A percentile compares a stretch with the other conserved stretches of the same genome.
Evolutionary conservation across 2,113 vertebrate genomes (phyloP).

Genomic region (Passer domesticus): DNA sequence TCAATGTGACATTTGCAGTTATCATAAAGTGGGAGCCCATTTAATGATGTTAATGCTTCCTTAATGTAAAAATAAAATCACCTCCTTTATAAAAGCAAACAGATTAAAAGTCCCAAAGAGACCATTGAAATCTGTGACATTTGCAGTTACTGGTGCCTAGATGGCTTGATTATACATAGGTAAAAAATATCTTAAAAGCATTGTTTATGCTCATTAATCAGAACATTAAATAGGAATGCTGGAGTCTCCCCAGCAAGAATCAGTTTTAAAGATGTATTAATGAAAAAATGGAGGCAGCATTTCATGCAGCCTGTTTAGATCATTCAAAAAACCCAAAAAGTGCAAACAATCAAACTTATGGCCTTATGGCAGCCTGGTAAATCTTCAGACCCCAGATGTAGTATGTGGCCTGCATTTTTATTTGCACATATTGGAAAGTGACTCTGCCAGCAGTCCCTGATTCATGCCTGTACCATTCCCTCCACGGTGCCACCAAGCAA

Average conservation of each 20-base stretch:
- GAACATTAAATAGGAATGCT: constrained; percentile 62
- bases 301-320: constrained; percentile 33
- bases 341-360: constrained; percentile 61
- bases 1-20: constrained; percentile 90
- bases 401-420: constrained; percentile 53
- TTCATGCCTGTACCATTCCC: constrained; percentile 42
- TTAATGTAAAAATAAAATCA: constrained; percentile 88
- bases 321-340: constrained; percentile 17
- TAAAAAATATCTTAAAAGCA: constrained; percentile 70
- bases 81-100: constrained; percentile 84
- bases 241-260: constrained; percentile 11
- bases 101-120: constrained; percentile 82
- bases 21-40: constrained; percentile 85
- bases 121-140: constrained; percentile 81
- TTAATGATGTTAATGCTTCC: constrained; percentile 87
- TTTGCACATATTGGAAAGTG: constrained; percentile 58
- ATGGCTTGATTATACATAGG: constrained; percentile 77
- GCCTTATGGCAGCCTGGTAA: constrained; percentile 63
- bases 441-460: constrained; percentile 46
- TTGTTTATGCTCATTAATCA: constrained; percentile 77
- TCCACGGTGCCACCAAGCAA: constrained; percentile 44
- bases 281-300: constrained; percentile 39
- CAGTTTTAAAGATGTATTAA: constrained; percentile 50
- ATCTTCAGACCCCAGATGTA: constrained; percentile 69
- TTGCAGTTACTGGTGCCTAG: constrained; percentile 74